These are phyloP conservation scores for Stratiomys singularior DNA, from an alignment of 2,888 invertebrate species.

Conservation along the genomic window DNA sequence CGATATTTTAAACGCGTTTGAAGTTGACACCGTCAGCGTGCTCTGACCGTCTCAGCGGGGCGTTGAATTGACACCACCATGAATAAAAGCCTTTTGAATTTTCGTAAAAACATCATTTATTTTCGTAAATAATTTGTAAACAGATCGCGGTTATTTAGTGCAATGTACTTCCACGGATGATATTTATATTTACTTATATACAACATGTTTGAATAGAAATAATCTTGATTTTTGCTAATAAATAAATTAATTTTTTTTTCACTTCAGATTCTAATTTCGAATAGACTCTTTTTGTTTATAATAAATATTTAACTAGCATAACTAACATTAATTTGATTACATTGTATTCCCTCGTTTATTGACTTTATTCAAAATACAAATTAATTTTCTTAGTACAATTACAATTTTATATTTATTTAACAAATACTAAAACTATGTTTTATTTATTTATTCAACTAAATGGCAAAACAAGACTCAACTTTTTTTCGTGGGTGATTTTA, in stretches of 20 bases:
- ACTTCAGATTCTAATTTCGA: not conserved
- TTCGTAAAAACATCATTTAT: slow-evolving; percentile 38
- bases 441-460: not conserved
- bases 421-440: slow-evolving; percentile 6
- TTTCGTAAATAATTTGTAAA: slow-evolving; percentile 31
- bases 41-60: no score
- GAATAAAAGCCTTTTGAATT: not conserved
- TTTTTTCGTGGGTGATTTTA: not conserved
- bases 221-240: slow-evolving; percentile 15
- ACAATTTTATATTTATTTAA: not conserved
- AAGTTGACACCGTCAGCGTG: no score
- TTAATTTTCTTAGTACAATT: not conserved
- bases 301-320: slow-evolving; percentile 37
- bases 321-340: not conserved
- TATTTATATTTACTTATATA: slow-evolving; percentile 30
- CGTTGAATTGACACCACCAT: no score
- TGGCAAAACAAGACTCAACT: not conserved
- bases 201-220: slow-evolving; percentile 33
- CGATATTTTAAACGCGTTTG: no score
- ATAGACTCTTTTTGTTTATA: slow-evolving; percentile 6
- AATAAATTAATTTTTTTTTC: slow-evolving; percentile 20
- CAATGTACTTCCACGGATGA: not conserved
- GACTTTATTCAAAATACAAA: no score
- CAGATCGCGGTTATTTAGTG: slow-evolving; percentile 27
- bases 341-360: not conserved